These are phyloP conservation scores for Plodia interpunctella DNA, from an alignment of 1,140 invertebrate species.

Conservation along the genomic window DNA sequence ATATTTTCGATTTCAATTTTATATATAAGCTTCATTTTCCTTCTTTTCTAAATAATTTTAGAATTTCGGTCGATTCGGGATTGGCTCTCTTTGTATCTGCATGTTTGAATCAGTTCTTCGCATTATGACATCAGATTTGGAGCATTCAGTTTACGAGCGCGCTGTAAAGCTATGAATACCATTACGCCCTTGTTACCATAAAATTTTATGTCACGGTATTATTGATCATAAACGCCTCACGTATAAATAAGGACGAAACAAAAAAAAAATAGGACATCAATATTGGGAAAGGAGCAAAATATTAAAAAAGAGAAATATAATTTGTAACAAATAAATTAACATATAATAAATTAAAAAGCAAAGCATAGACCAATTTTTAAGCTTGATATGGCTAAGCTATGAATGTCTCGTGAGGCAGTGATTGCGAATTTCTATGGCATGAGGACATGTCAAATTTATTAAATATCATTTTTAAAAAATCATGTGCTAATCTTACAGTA, in stretches of 20 bases:
- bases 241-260: slow-evolving; percentile 30
- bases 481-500: slow-evolving; percentile 20
- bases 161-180: slow-evolving; percentile 34
- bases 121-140: slow-evolving; percentile 4
- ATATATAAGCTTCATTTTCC: too few relatives aligned
- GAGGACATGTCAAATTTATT: slow-evolving; percentile 19
- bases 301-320: slow-evolving; percentile 45
- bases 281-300: slow-evolving; percentile 49
- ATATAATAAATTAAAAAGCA: slow-evolving; percentile 60
- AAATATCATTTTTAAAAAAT: slow-evolving; percentile 15
- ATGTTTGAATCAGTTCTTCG: not conserved
- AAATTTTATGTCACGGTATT: slow-evolving; percentile 23
- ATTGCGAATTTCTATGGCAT: slow-evolving; percentile 62
- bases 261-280: slow-evolving; percentile 46
- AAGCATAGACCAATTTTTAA: slow-evolving; percentile 68
- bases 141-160: slow-evolving; percentile 25
- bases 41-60: too few relatives aligned
- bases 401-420: slow-evolving; percentile 75
- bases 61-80: too few relatives aligned
- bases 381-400: slow-evolving; percentile 70
- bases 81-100: not conserved
- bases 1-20: too few relatives aligned
- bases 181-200: slow-evolving; percentile 10
- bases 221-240: slow-evolving; percentile 34
- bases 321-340: slow-evolving; percentile 26